Evolutionary conservation across 35 echinoderm and acorn worm genomes (phyloP).

Genomic region (Heliocidaris tuberculata): DNA sequence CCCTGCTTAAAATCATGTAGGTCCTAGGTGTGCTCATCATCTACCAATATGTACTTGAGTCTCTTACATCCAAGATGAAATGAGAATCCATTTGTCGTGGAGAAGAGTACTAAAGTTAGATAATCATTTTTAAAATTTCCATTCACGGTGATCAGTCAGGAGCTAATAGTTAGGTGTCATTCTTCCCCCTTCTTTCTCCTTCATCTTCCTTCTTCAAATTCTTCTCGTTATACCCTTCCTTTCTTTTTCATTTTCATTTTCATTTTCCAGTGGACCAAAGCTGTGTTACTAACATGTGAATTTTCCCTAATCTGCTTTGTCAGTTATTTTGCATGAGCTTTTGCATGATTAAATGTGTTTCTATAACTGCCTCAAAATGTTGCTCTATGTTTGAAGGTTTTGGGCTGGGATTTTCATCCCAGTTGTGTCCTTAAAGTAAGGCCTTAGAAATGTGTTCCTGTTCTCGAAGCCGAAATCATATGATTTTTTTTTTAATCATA

Average conservation of each 20-base stretch:
- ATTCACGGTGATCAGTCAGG: too few relatives aligned
- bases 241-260: background rate
- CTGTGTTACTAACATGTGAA: background rate
- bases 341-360: background rate
- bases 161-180: background rate
- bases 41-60: too few relatives aligned
- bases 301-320: background rate
- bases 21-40: too few relatives aligned
- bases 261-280: constrained; percentile 5
- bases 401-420: background rate
- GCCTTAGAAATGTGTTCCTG: too few relatives aligned
- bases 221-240: background rate
- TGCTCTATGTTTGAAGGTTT: background rate
- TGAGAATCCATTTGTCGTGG: too few relatives aligned
- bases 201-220: background rate
- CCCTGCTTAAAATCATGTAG: too few relatives aligned
- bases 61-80: too few relatives aligned
- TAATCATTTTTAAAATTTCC: too few relatives aligned
- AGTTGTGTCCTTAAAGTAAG: background rate
- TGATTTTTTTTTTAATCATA: too few relatives aligned
- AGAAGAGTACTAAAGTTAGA: too few relatives aligned
- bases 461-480: too few relatives aligned
- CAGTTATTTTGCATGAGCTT: background rate
- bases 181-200: background rate
- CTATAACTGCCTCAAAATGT: background rate